A percentile compares a stretch with the other conserved stretches of the same genome.
phyloP scores from a whole-genome alignment of 2,113 vertebrate genomes.

The Aegypius monachus region DNA sequence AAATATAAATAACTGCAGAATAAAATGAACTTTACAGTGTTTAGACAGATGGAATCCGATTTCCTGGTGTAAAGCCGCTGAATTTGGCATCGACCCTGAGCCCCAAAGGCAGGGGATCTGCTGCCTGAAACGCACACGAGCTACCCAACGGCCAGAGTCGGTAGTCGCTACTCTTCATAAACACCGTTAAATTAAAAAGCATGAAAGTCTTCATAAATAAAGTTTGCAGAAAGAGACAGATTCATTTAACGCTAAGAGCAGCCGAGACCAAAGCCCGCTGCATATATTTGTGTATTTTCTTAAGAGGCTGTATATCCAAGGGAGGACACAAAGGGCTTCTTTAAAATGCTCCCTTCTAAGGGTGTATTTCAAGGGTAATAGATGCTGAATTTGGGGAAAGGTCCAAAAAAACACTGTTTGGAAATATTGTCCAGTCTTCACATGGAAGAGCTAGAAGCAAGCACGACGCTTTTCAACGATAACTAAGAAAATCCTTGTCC shows the following conservation, averaged over 20 bases:
- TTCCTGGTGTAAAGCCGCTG: slow-evolving; percentile 17
- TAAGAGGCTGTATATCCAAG: not conserved
- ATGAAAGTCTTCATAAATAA: not conserved
- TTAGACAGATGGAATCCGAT: slow-evolving; percentile 16
- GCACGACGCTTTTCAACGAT: not conserved
- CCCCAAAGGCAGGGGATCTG: not conserved
- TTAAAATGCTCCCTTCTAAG: slow-evolving; percentile 15
- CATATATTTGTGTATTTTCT: slow-evolving; percentile 1
- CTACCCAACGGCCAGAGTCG: rapidly evolving
- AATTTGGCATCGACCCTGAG: not conserved
- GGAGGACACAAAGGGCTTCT: slow-evolving; percentile 5
- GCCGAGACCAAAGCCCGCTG: not conserved
- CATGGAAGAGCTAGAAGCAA: not conserved
- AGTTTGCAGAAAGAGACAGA: not conserved
- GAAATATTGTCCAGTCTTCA: not conserved
- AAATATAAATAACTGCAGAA: slow-evolving; percentile 23
- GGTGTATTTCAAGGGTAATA: not conserved
- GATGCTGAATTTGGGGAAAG: not conserved
- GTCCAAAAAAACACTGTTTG: not conserved
- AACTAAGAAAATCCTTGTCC: slow-evolving; percentile 23
- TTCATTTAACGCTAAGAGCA: not conserved
- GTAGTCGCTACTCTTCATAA: not conserved
- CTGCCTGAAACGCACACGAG: not conserved
- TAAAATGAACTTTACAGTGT: not conserved
- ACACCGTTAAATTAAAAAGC: not conserved